Evolutionary conservation across 92 coral and sea anemone genomes (phyloP).

Genomic region (Porites evermanni): DNA sequence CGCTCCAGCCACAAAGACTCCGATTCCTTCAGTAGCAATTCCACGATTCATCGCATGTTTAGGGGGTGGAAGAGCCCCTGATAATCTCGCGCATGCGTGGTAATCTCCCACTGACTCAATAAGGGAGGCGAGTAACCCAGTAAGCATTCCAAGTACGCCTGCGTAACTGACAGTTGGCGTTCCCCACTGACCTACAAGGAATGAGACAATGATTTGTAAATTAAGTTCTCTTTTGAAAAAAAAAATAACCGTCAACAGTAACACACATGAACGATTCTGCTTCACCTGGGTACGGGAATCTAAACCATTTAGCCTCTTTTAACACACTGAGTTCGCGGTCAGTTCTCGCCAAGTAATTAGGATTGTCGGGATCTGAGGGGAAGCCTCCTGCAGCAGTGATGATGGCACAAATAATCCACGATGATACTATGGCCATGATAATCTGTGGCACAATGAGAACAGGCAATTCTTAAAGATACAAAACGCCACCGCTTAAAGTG

Average conservation of each 20-base stretch:
- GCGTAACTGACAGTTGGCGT: constrained; percentile 92
- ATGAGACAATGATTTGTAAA: too few relatives aligned
- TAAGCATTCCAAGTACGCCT: constrained; percentile 94
- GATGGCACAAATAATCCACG: constrained; percentile 88
- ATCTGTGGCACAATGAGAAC: constrained; percentile 46
- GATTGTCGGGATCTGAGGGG: constrained; percentile 65
- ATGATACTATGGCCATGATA: constrained; percentile 66
- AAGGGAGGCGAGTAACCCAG: constrained; percentile 88
- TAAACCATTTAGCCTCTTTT: neutral
- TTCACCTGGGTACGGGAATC: neutral
- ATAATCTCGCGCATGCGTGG: constrained; percentile 77
- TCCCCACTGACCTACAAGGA: constrained; percentile 91
- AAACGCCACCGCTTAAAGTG: neutral
- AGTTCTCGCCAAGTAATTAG: constrained; percentile 72
- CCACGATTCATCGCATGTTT: too few relatives aligned
- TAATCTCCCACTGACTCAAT: constrained; percentile 87
- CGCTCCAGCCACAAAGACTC: constrained; percentile 73
- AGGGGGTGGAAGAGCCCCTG: constrained; percentile 49
- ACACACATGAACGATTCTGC: too few relatives aligned
- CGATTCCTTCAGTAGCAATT: constrained; percentile 73
- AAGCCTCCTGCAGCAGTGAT: constrained; percentile 85
- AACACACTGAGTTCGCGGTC: constrained; percentile 17
- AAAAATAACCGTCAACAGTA: too few relatives aligned
- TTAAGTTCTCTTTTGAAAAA: too few relatives aligned
- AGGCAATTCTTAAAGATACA: neutral